These are phyloP conservation scores for sheep (Ovis aries) DNA, from an alignment of 2,113 vertebrate species.

Conservation along the genomic window DNA sequence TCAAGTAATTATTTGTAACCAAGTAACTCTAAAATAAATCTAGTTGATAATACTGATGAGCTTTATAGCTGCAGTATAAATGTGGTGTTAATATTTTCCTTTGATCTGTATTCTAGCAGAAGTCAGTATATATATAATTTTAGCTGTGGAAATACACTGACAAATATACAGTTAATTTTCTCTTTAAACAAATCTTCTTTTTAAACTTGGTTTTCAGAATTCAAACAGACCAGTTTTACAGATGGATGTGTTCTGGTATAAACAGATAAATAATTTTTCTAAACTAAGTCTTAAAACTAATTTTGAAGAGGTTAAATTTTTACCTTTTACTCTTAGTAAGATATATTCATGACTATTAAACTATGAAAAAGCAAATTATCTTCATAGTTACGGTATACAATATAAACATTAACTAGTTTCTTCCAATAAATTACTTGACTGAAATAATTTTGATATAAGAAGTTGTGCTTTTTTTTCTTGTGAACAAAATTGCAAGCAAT, in stretches of 20 bases:
- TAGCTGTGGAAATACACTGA: not conserved
- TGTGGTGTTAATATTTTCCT: not conserved
- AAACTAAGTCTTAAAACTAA: not conserved
- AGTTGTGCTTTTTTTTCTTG: not conserved
- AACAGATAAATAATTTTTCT: not conserved
- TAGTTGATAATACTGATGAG: not conserved
- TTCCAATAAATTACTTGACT: not conserved
- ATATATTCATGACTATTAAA: not conserved
- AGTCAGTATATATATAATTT: not conserved
- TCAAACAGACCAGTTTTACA: not conserved
- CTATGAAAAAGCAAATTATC: not conserved
- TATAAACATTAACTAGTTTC: not conserved
- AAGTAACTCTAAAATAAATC: not conserved
- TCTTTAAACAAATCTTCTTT: not conserved
- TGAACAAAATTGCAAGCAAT: not conserved
- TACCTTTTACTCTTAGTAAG: not conserved
- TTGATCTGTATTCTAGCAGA: not conserved
- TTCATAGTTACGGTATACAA: not conserved
- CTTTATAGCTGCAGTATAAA: not conserved
- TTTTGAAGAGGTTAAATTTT: not conserved
- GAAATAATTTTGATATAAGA: not conserved
- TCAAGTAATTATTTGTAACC: not conserved
- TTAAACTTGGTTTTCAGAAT: not conserved
- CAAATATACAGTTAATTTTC: not conserved
- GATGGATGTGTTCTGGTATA: not conserved